Evolutionary conservation across 2,113 vertebrate genomes (phyloP), one percentile per base, ranked within the genome.

Genomic region (human (Homo sapiens)): DNA sequence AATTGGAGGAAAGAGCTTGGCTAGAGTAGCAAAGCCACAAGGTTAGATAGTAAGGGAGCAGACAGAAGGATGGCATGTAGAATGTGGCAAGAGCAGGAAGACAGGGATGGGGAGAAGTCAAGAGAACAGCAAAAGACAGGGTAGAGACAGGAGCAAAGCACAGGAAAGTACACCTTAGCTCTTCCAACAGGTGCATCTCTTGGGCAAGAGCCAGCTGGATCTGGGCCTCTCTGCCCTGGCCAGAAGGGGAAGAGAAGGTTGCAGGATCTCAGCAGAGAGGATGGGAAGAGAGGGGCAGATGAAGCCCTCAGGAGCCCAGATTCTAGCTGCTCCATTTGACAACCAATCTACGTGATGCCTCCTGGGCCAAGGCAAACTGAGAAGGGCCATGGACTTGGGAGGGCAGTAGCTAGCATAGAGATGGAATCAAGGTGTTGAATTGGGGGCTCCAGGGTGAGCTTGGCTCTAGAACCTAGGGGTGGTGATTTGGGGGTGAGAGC

Each of bases 401-500:
- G 57, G 76, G 59, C 59, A 52, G 45, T 18, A 38, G 45, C 25
- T 27, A 38, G 76, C 48, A 17, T 1, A 66, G 79, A 89, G 45
- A 81, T 45, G 20, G 86, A 76, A 61, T 89, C 86, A 30, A 81
- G 61, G 50, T 40, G 13, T 12, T 48, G 38, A 50, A 32, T 32
- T 30, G 70, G 55, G 86, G 40, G 20, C 27, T 70, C 76, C 16
- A 2, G 48, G 43, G 50, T 66, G n/a, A 95, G 81, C 59, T 30
- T 61, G 72, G 91, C 59, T 55, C 55, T 48, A 27, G 73, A 73
- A 55, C 48, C 55, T 68, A 57, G n/a, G 55, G 80, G 59, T 89
- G 45, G 72, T 86, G 93, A 88, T 81, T 81, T 93, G 5, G 83
- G 91, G 82, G 92, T 89, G 38, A 96, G 14, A 79, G 61, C 57